Evolutionary conservation across 2,888 invertebrate species (phyloP).

Genomic region (Petrolisthes manimaculis): DNA sequence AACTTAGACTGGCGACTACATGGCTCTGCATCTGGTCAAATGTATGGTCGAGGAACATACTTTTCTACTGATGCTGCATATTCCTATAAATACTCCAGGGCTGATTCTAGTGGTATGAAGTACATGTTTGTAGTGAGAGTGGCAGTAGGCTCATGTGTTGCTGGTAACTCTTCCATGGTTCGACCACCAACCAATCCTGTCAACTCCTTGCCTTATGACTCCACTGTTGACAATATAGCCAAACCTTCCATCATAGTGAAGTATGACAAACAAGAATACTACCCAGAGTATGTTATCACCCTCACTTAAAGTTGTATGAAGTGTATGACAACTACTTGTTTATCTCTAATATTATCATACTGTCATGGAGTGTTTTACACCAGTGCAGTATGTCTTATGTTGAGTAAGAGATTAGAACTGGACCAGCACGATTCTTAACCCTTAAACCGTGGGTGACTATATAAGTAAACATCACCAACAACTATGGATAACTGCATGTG

Average conservation of each 20-base stretch:
- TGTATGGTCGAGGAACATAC: slow-evolving; percentile 68
- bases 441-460: no score
- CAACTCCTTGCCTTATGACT: slow-evolving; percentile 43
- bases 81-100: slow-evolving; percentile 23
- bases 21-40: slow-evolving; percentile 66
- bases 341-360: no score
- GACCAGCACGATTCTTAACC: no score
- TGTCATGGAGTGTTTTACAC: no score
- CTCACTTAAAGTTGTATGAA: background rate
- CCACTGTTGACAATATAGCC: slow-evolving; percentile 29
- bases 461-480: no score
- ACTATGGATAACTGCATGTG: no score
- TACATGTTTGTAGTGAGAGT: slow-evolving; percentile 52
- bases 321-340: no score
- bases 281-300: slow-evolving; percentile 52
- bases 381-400: no score
- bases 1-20: slow-evolving; percentile 69
- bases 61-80: slow-evolving; percentile 67
- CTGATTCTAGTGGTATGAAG: slow-evolving; percentile 8
- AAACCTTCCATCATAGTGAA: slow-evolving; percentile 49
- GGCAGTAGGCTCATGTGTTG: slow-evolving; percentile 34
- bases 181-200: slow-evolving; percentile 47
- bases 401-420: no score
- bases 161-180: slow-evolving; percentile 27
- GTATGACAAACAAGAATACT: slow-evolving; percentile 58